phyloP scores from a whole-genome alignment of 2,113 vertebrate genomes.

The Stigmatopora nigra region DNA sequence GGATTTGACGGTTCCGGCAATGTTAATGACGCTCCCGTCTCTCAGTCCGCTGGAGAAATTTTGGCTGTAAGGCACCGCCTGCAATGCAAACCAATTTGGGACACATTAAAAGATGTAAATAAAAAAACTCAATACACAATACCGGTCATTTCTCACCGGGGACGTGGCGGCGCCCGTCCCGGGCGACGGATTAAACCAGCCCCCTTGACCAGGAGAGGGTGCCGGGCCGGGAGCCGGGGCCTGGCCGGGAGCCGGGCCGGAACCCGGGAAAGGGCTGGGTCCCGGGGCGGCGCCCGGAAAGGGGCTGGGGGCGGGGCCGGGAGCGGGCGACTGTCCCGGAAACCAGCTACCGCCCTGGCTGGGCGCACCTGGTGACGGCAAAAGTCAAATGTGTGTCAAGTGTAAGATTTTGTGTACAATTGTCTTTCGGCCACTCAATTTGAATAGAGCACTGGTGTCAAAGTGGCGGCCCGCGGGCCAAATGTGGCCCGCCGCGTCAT shows the following conservation, averaged over 20 bases:
- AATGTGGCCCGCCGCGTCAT: too few relatives aligned
- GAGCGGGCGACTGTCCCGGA: too few relatives aligned
- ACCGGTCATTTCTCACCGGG: conserved; percentile 22
- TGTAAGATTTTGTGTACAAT: too few relatives aligned
- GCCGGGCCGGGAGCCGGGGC: not conserved
- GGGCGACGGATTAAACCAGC: conserved; percentile 3
- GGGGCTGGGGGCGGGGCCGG: too few relatives aligned
- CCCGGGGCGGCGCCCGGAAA: too few relatives aligned
- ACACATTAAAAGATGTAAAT: too few relatives aligned
- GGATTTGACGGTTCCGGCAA: conserved; percentile 33
- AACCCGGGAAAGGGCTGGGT: too few relatives aligned
- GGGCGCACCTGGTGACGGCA: not conserved
- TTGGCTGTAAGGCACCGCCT: conserved; percentile 16
- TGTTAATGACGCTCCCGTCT: conserved; percentile 30
- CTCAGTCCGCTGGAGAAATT: conserved; percentile 14
- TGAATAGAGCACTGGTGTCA: too few relatives aligned
- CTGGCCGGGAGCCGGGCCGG: too few relatives aligned
- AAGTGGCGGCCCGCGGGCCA: too few relatives aligned
- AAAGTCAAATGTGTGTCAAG: not conserved
- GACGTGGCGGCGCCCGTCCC: not conserved
- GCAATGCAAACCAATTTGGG: not conserved
- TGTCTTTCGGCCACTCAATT: too few relatives aligned
- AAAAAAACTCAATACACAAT: too few relatives aligned
- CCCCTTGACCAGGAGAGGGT: not conserved
- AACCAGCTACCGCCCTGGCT: not conserved